These are phyloP conservation scores for Phalangium opilio DNA, from an alignment of 2,888 invertebrate species.

Conservation along the genomic window DNA sequence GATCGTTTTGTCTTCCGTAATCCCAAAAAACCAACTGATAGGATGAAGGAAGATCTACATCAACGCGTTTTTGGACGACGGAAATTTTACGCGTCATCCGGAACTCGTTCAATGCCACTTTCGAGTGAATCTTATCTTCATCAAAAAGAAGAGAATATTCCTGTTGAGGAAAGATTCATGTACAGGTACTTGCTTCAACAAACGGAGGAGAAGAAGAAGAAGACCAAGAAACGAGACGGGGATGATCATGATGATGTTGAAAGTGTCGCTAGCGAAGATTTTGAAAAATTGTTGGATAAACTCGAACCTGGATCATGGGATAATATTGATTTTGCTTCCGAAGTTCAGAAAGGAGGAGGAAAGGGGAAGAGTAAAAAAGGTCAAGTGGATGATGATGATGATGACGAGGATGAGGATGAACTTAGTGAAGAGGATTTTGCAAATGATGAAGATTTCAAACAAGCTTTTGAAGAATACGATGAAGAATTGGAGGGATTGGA, in stretches of 20 bases:
- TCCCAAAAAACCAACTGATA: constrained; percentile 34
- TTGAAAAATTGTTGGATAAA: constrained; percentile 49
- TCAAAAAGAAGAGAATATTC: constrained; percentile 40
- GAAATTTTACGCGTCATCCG: constrained; percentile 45
- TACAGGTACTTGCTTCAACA: constrained; percentile 41
- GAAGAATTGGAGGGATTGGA: constrained; percentile 22
- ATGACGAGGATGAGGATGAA: constrained; percentile 35
- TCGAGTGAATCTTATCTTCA: constrained; percentile 12
- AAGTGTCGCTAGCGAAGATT: constrained; percentile 61
- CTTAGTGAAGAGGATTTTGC: constrained; percentile 29
- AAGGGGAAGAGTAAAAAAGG: constrained; percentile 22
- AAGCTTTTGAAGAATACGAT: constrained; percentile 25
- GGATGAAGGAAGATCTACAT: constrained; percentile 3
- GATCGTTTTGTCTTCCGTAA: constrained; percentile 94
- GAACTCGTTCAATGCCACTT: constrained; percentile 30
- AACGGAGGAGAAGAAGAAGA: constrained; percentile 10
- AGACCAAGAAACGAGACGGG: constrained; percentile 27
- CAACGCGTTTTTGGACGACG: constrained; percentile 21
- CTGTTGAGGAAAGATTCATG: constrained; percentile 76
- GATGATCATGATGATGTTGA: constrained; percentile 47
- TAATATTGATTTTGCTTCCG: constrained; percentile 45
- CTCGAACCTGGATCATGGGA: constrained; percentile 33
- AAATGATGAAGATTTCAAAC: constrained; percentile 24
- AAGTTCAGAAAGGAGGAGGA: constrained; percentile 25
- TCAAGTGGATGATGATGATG: constrained; percentile 23